Percentiles rank a stretch among this genome's conserved stretches.
phyloP scores from a whole-genome alignment of 1,140 invertebrate genomes.

The Lepidurus arcticus region DNA sequence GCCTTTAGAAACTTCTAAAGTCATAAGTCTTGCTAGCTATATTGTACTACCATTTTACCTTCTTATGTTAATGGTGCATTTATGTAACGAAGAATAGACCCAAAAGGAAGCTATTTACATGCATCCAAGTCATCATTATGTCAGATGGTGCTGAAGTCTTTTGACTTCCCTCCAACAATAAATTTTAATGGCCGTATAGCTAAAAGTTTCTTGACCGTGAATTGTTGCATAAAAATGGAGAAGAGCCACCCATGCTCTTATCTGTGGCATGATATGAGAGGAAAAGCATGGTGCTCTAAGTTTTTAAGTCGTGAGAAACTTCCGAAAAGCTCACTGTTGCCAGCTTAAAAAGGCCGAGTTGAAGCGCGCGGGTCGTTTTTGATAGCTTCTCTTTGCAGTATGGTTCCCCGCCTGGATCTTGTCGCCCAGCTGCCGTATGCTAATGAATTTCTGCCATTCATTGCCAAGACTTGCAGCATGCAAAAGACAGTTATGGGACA shows the following conservation, averaged over 20 bases:
- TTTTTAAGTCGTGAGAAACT: slow-evolving; percentile 19
- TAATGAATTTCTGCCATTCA: slow-evolving; percentile 22
- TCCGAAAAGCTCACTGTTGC: background rate
- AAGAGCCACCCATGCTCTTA: background rate
- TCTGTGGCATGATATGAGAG: background rate
- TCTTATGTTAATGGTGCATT: background rate
- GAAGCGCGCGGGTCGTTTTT: background rate
- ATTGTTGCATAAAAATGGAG: background rate
- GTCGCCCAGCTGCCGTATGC: slow-evolving; percentile 20
- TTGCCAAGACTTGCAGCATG: slow-evolving; percentile 18
- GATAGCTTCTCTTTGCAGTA: slow-evolving; percentile 16
- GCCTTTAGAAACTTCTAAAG: background rate
- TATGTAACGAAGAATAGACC: background rate
- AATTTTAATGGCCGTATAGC: background rate
- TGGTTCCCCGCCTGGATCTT: slow-evolving; percentile 13
- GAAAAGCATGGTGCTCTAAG: background rate
- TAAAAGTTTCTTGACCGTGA: background rate
- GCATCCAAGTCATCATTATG: background rate
- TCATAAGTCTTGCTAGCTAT: background rate
- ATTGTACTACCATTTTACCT: background rate
- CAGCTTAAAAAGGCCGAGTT: background rate
- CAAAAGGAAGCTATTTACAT: background rate
- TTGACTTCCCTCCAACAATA: slow-evolving; percentile 19
- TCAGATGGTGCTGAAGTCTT: slow-evolving; percentile 9
- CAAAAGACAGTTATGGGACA: slow-evolving; percentile 15